Base-by-base conservation (phyloP, 2,113 vertebrate species). In the Myrmophylax atrothorax region DNA sequence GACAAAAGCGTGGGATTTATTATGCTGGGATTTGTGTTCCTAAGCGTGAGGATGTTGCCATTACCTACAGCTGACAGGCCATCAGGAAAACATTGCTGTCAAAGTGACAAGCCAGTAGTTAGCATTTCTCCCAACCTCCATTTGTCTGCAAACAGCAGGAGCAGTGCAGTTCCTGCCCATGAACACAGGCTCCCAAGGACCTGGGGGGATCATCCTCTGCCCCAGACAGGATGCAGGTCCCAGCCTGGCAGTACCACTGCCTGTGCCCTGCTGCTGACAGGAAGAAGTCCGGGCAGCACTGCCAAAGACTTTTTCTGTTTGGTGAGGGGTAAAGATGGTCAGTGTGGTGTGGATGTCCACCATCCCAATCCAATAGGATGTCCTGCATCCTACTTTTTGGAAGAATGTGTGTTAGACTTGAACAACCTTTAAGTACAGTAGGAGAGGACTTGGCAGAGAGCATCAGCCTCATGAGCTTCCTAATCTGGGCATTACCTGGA, bases 61-160 rank as follows among this genome's bases (percentile, higher is more conserved):
- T 95, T 93, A 96, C 92, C 94, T 91, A 87, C 46, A 88, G 84
- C 46, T 26, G 50, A 93, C 95, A 97, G 68, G 50, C 88, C 78
- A 72, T 93, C 81, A 93, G 40, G 87, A 74, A 96, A 95, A 96
- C 40, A 49, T 31, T 80, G 78, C 75, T 95, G 91, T 91, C 94
- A 96, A 95, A 95, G 84, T 88, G 89, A 96, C 78, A 92, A 92
- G 75, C 42, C 40, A 44, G 29, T 7, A 14, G 64, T 84, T 64
- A 84, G 72, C 78, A 75, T 83, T 87, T 85, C 47, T 74, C 49
- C 4, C 19, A 80, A 72, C 14, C 37, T 12, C 59, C 42, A 24
- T 40, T 82, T 76, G 37, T 3, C 47, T 40, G 72, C 47, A 94
- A 91, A 72, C 40, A 73, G 50, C 33, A 67, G 46, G 22, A 89